Evolutionary conservation across 1,140 invertebrate genomes (phyloP).

Genomic region (Drosophila tropicalis): DNA sequence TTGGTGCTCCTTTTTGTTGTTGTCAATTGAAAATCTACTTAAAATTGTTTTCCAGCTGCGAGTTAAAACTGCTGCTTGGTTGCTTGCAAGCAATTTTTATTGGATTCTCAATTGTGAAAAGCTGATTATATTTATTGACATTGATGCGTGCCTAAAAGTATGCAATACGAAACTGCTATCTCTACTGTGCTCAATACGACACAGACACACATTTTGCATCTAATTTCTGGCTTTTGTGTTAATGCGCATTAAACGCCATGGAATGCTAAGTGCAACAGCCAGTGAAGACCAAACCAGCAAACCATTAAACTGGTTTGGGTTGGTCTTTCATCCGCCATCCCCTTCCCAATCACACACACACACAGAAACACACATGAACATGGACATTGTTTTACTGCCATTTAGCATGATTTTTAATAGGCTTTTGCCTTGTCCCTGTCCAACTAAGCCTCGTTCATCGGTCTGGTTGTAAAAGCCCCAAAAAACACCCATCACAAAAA

Average conservation of each 20-base stretch:
- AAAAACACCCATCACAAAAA: constrained; percentile 7
- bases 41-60: constrained; percentile 71
- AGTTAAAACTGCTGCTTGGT: constrained; percentile 28
- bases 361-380: constrained; percentile 12
- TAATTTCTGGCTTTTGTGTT: constrained; percentile 48
- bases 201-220: constrained; percentile 26
- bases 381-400: constrained; percentile 71
- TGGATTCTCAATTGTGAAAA: constrained; percentile 43
- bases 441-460: constrained; percentile 40
- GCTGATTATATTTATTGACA: constrained; percentile 70
- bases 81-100: constrained; percentile 51
- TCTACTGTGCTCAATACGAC: not conserved
- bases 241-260: constrained; percentile 57
- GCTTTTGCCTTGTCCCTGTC: constrained; percentile 60
- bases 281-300: constrained; percentile 41
- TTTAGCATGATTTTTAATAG: constrained; percentile 79
- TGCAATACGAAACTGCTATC: not conserved
- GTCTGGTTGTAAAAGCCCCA: constrained; percentile 48
- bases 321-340: constrained; percentile 14
- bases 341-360: not conserved
- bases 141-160: constrained; percentile 8
- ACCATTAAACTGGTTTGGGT: constrained; percentile 7
- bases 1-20: not conserved
- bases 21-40: constrained; percentile 58
- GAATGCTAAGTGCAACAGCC: constrained; percentile 24